Conservation (phyloP, 2,113 vertebrate genomes). For the Hemichromis elongatus region DNA sequence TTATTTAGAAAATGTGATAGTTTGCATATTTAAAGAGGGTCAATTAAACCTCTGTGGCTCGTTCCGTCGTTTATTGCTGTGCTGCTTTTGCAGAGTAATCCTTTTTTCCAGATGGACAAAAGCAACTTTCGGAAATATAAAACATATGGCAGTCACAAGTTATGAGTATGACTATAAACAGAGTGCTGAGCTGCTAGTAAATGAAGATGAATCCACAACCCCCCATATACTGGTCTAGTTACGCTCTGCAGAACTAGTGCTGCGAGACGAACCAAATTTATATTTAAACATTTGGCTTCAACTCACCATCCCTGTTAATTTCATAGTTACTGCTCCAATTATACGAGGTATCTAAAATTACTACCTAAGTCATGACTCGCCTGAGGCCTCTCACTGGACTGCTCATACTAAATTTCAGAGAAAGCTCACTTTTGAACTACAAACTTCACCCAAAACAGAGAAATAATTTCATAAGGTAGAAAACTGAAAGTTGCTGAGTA, state of each 20-base stretch:
- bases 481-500: background rate
- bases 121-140: background rate
- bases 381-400: background rate
- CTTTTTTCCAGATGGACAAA: background rate
- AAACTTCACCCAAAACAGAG: background rate
- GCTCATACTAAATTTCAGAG: background rate
- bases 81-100: background rate
- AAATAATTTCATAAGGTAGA: background rate
- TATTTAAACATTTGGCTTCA: background rate
- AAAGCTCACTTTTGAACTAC: background rate
- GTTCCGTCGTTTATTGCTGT: background rate
- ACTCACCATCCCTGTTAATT: background rate
- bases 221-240: background rate
- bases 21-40: background rate
- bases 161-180: background rate
- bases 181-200: background rate
- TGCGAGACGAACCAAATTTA: background rate
- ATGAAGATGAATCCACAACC: background rate
- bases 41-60: background rate
- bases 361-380: background rate
- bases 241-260: background rate
- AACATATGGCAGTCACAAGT: background rate
- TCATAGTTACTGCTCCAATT: background rate
- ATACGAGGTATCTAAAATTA: background rate
- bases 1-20: background rate